These are phyloP conservation scores for Diuraphis noxia DNA, from an alignment of 1,140 invertebrate species.

Conservation along the genomic window DNA sequence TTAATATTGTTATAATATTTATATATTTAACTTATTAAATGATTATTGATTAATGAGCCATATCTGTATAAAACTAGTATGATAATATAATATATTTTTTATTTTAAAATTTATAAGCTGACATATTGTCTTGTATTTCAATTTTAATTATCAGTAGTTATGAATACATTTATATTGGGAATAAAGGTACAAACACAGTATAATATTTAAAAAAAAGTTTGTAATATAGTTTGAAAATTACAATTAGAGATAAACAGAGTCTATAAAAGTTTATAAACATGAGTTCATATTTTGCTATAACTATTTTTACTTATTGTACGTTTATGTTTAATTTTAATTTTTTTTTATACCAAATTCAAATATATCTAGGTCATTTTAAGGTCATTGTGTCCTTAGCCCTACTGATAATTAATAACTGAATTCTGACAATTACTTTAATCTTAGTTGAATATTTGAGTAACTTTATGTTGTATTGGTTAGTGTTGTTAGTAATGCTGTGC, in stretches of 20 bases:
- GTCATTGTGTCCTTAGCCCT: not conserved
- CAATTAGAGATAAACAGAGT: not conserved
- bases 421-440: not conserved
- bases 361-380: not conserved
- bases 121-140: not conserved
- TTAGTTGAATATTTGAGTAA: not conserved
- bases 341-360: not conserved
- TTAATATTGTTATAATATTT: not conserved
- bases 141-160: not conserved
- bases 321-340: not conserved
- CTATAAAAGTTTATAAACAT: no score
- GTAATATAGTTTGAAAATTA: not conserved
- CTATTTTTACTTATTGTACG: no score
- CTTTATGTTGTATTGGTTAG: not conserved
- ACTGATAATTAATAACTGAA: not conserved
- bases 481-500: not conserved
- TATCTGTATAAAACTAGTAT: not conserved
- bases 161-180: not conserved
- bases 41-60: not conserved
- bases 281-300: not conserved
- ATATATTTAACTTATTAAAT: not conserved
- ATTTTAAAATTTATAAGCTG: not conserved
- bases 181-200: not conserved
- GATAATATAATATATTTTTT: not conserved
- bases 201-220: not conserved